phyloP scores from a whole-genome alignment of 2,113 vertebrate genomes.

The Thamnaconus septentrionalis region DNA sequence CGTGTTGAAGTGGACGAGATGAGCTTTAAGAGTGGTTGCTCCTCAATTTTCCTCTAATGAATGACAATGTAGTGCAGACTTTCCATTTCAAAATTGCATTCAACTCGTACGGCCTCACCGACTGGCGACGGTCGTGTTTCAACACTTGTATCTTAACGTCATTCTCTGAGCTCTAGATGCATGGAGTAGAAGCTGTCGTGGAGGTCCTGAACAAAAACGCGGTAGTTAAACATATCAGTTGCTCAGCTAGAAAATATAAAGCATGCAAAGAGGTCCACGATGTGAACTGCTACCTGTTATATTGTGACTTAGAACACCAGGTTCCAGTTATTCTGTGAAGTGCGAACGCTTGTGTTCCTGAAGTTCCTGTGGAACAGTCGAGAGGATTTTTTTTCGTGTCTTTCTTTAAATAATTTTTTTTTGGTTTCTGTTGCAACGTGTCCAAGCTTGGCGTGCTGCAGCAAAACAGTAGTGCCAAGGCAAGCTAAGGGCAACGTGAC shows the following conservation, averaged over 20 bases:
- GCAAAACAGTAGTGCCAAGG: constrained; percentile 7
- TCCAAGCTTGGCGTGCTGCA: constrained; percentile 13
- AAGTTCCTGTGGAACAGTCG: no score
- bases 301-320: background rate
- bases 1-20: background rate
- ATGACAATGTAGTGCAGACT: background rate
- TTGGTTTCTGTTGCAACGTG: constrained; percentile 42
- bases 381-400: background rate
- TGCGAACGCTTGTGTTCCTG: no score
- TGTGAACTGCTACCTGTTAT: constrained; percentile 11
- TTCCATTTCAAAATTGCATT: constrained; percentile 18
- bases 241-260: constrained; percentile 3
- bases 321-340: constrained; percentile 5
- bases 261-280: constrained; percentile 32
- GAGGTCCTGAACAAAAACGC: no score
- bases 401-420: background rate
- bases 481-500: constrained; percentile 22
- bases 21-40: background rate
- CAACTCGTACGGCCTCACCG: constrained; percentile 38
- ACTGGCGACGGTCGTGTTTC: constrained; percentile 1
- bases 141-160: background rate
- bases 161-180: constrained; percentile 6
- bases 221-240: constrained; percentile 4
- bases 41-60: constrained; percentile 22
- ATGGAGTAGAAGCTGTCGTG: background rate